Base-by-base conservation (phyloP, 1,140 invertebrate genomes). In the Drosophila tsacasi region DNA sequence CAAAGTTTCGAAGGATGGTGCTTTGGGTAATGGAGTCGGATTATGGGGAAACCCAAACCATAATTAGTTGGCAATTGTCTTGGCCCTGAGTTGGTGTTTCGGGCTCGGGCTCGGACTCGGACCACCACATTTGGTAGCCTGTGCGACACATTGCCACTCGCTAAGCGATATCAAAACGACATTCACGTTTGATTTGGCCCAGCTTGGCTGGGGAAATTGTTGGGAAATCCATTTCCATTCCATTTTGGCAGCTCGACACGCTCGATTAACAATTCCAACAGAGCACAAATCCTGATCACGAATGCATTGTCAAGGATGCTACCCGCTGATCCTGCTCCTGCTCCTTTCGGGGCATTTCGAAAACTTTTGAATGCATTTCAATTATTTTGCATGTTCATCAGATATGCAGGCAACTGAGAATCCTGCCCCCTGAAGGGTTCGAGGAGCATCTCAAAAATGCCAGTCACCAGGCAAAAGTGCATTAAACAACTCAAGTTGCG, bases 401-500 rank as follows among this genome's bases (percentile, higher is more conserved):
- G 75, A 71, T 71, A 72, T 71, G 52, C 73, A 77, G 32, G 47
- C 49, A 49, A 57, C 69, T 50, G 71, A 44, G 68, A 63, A 49
- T 74, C 32, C 54, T 21, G 55, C 32, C 23, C 7, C 42, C 19
- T 7, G 5, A 23, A 27, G 6, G 42, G 19, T 12, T 2, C 32
- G 30, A 8, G 19, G 30, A 15, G 35, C 42, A 65, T 58, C 72
- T 67, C 67, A 68, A 71, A 71, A 71, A 57, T 68, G 67, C 67
- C 67, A 71, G 67, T 71, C 67, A 71, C 67, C 64, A 71, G 57
- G 75, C 54, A 76, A 76, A 67, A 77, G 55, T 76, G 74, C 74
- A 76, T 76, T 66, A 76, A 75, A 76, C 74, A 76, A 76, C 74
- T 76, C 61, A 76, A 76, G 74, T 76, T 76, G 65, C 74, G 74